Conservation (phyloP, 2,113 vertebrate genomes). For the Cygnus buccinator region DNA sequence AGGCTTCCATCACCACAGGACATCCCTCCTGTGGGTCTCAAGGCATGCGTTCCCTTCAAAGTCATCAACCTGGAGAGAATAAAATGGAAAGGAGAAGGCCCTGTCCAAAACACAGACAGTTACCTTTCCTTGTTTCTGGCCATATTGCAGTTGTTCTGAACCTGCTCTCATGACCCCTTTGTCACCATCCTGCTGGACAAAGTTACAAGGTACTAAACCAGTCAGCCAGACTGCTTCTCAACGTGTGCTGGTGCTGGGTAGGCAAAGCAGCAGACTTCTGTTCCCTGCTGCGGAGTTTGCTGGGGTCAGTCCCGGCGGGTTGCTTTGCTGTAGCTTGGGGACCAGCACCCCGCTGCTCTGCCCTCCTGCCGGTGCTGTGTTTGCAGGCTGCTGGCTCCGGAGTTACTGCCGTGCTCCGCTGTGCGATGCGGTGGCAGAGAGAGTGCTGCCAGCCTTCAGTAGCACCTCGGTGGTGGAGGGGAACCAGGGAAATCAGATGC, state of each 20-base stretch:
- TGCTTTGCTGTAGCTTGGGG: background rate
- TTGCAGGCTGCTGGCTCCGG: background rate
- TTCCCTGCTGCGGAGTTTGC: background rate
- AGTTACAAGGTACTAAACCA: background rate
- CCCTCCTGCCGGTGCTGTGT: fast-evolving
- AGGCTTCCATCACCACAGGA: background rate
- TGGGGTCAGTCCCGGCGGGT: background rate
- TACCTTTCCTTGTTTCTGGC: background rate
- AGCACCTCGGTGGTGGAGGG: background rate
- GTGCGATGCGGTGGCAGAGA: background rate
- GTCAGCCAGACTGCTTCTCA: background rate
- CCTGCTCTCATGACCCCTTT: background rate
- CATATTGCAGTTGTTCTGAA: background rate
- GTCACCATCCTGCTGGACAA: background rate
- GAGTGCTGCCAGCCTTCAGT: background rate
- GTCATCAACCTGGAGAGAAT: background rate
- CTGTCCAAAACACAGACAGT: fast-evolving
- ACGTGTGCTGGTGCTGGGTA: fast-evolving
- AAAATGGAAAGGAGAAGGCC: background rate
- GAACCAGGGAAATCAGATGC: background rate
- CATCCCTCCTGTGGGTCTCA: background rate
- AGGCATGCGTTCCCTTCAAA: background rate
- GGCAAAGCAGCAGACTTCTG: background rate
- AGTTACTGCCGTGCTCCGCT: no score
- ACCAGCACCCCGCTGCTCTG: background rate